Conservation (phyloP, 37 sponge, comb jelly and placozoan species). For the Petrosia ficiformis region DNA sequence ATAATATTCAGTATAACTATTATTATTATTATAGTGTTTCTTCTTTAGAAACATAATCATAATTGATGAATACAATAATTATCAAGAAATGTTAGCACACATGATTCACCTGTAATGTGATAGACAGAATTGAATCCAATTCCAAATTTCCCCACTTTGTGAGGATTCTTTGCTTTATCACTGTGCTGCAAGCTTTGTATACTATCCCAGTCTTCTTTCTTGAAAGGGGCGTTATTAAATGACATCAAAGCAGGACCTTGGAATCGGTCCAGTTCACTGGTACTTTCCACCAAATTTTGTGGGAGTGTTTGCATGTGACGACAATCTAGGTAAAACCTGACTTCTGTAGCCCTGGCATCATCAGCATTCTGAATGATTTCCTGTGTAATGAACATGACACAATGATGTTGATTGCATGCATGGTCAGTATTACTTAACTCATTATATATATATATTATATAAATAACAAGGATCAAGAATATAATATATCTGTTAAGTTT, state of each 20-base stretch:
- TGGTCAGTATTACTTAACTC: too few relatives aligned
- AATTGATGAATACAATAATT: too few relatives aligned
- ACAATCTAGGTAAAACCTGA: conserved; percentile 49
- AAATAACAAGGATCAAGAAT: too few relatives aligned
- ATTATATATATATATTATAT: too few relatives aligned
- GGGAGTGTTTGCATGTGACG: conserved; percentile 36
- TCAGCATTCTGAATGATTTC: conserved; percentile 84
- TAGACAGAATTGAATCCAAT: conserved; percentile 78
- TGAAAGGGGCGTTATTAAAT: conserved; percentile 62
- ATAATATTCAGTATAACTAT: background rate
- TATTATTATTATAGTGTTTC: background rate
- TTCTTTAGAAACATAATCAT: background rate
- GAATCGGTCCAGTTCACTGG: conserved; percentile 10
- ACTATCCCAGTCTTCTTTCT: conserved; percentile 57
- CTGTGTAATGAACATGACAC: conserved; percentile 21
- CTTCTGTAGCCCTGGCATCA: conserved; percentile 64
- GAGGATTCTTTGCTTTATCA: conserved; percentile 60
- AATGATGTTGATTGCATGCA: too few relatives aligned
- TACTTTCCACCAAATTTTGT: too few relatives aligned
- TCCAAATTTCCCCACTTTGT: conserved; percentile 78
- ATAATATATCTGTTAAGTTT: too few relatives aligned
- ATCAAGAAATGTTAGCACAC: too few relatives aligned
- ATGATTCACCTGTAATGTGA: conserved; percentile 77
- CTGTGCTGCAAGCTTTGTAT: conserved; percentile 57
- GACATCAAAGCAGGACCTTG: conserved; percentile 71